Evolutionary conservation across 1,140 invertebrate species (phyloP), one percentile per base, ranked within the genome.

Genomic region (Zeugodacus cucurbitae): DNA sequence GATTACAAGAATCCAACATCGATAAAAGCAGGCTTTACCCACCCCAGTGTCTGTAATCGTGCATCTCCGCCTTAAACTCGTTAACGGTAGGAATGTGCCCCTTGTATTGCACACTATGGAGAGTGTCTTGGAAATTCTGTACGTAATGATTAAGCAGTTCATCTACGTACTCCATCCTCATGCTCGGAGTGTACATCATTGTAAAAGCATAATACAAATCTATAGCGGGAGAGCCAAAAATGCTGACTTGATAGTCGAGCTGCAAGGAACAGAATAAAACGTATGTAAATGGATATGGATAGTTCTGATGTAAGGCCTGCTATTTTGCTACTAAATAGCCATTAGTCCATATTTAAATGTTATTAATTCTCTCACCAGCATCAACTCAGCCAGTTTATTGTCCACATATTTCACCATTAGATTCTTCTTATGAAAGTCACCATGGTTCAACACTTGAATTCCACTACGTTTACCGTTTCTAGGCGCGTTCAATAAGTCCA

Each of bases 11-110:
- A 14, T 6, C 4, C 11, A 59, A 7, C 62, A 37, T 74, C 14
- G 41, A 70, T 1, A 37, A 11, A 8, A 74, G 34, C 0, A 62
- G 20, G 22, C 34, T 74, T 32, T 74, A 82, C 70, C 37, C 88
- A 89, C 89, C 88, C 41, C 62, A 88, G 11, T 89, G n/a, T 64
- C 82, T 57, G 14, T 89, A 88, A 10, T 88, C 32, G 29, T 89
- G 82, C 20, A 90, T 41, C 44, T 89, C 87, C 17, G 41, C 48
- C 22, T 89, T 67, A 26, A 88, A 89, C 8, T 89, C 88, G 4
- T 82, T 17, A 57, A 90, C 26, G 41, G n/a, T 86, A n/a, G 78
- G 88, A 54, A 86, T 86, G 20, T 44, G 34, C 1, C 88, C 88
- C 32, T 67, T n/a, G 41, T 64, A 88, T 6, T 86, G n/a, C 22